A percentile compares a stretch with the other conserved stretches of the same genome.
Evolutionary conservation across 2,888 invertebrate genomes (phyloP).

Genomic region (Peribatodes rhomboidaria): DNA sequence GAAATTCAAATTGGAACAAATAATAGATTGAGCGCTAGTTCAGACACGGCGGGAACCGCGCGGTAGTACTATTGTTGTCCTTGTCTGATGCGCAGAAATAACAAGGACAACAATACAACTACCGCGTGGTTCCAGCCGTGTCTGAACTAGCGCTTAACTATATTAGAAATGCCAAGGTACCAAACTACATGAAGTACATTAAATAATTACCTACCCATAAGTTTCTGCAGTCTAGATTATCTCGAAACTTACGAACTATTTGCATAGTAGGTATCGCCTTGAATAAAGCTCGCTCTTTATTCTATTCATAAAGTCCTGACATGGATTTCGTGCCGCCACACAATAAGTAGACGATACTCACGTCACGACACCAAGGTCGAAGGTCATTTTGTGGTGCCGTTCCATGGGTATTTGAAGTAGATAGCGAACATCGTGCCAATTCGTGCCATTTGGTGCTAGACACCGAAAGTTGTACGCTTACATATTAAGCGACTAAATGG

Average conservation of each 20-base stretch:
- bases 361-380: constrained; percentile 62
- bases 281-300: constrained; percentile 39
- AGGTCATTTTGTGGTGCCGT: constrained; percentile 58
- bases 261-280: constrained; percentile 2
- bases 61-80: too few species aligned
- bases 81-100: too few species aligned
- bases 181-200: too few species aligned
- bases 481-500: constrained; percentile 27
- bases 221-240: not conserved
- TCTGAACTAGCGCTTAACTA: too few species aligned
- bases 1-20: too few species aligned
- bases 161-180: too few species aligned
- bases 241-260: constrained; percentile 2
- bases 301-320: constrained; percentile 40
- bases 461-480: constrained; percentile 32
- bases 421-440: constrained; percentile 38
- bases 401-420: constrained; percentile 42
- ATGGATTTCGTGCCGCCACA: constrained; percentile 46
- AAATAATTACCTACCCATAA: not conserved
- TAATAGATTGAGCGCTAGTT: too few species aligned
- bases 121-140: too few species aligned
- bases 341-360: constrained; percentile 17
- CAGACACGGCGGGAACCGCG: too few species aligned
- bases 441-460: constrained; percentile 40
- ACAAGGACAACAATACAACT: too few species aligned